A percentile compares a stretch with the other conserved stretches of the same genome.
Evolutionary conservation across 2,888 invertebrate species (phyloP).

Genomic region (Cosmia trapezina): DNA sequence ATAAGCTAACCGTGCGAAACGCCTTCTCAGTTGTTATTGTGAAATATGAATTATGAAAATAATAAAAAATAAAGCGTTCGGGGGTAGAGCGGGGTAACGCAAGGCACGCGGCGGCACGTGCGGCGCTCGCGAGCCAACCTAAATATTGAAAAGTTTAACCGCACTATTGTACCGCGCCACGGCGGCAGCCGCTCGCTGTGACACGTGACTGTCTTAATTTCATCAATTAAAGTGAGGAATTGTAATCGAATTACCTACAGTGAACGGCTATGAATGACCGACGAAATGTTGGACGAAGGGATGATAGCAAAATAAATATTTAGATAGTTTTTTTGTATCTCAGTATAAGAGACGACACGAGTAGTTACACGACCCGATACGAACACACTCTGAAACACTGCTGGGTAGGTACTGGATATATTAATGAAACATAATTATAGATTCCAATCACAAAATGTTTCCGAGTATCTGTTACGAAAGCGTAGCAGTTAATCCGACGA

Average conservation of each 20-base stretch:
- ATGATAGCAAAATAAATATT: conserved; percentile 21
- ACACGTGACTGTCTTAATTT: conserved; percentile 87
- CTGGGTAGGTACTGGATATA: no score
- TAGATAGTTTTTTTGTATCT: conserved; percentile 2
- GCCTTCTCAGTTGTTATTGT: conserved; percentile 89
- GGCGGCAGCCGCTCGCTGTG: conserved; percentile 74
- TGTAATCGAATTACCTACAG: conserved; percentile 77
- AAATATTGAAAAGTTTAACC: conserved; percentile 90
- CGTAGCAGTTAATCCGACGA: not conserved
- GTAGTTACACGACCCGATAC: no score
- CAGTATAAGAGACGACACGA: not conserved
- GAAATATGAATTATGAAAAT: conserved; percentile 90
- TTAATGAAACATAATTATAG: not conserved
- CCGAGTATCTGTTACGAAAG: not conserved
- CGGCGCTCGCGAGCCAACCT: conserved; percentile 75
- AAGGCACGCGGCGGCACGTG: conserved; percentile 88
- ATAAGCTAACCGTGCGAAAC: conserved; percentile 90
- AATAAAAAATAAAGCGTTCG: conserved; percentile 88
- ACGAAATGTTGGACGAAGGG: conserved; percentile 31
- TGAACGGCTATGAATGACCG: conserved; percentile 32
- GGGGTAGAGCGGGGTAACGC: conserved; percentile 84
- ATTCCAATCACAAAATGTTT: not conserved
- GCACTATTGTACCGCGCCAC: conserved; percentile 72
- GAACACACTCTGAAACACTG: not conserved
- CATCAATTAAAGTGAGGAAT: conserved; percentile 79